Base-by-base conservation (phyloP, 1,140 invertebrate species). In the Planococcus citri region DNA sequence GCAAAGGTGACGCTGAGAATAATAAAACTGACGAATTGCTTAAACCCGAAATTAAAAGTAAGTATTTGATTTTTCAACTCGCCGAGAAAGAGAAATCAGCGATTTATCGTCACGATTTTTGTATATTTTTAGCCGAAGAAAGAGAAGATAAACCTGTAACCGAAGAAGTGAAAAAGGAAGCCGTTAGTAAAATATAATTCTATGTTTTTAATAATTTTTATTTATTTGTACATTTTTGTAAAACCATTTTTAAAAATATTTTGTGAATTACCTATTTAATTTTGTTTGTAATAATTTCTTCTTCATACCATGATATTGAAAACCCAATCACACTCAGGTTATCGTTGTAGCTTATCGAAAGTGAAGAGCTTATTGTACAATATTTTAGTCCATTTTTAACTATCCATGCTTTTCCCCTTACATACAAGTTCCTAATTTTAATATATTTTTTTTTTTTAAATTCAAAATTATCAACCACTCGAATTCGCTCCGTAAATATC, bases 31-130 rank as follows among this genome's bases (percentile, higher is more conserved):
- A 69, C 17, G 68, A 69, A 22, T 25, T 37, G n/a, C 17, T 22
- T 22, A 69, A 69, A 69, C 4, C 33, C 6, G 68, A 69, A 41
- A 51, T 37, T 6, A 69, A 69, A 27, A 57, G 60, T 64, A 25
- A 64, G 41, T 51, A 37, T 37, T 8, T 37, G 33, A n/a, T 33
- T 3, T 33, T 33, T 33, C 29, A 33, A 6, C 12, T 33, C 29
- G 3, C 12, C 29, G 17, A 51, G 17, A 51, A 51, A 9, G 17
- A n/a, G n/a, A n/a, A n/a, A n/a, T n/a, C n/a, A n/a, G n/a, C n/a
- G n/a, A n/a, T n/a, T n/a, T n/a, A n/a, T n/a, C 10, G n/a, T 51
- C 6, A 51, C 10, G 17, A 51, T 9, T 9, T 51, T 51, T 51
- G n/a, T 51, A 17, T 51, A 51, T 51, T 51, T 33, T 51, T 17